Conservation (phyloP, 2,888 invertebrate species). For the Eilema griseolum region DNA sequence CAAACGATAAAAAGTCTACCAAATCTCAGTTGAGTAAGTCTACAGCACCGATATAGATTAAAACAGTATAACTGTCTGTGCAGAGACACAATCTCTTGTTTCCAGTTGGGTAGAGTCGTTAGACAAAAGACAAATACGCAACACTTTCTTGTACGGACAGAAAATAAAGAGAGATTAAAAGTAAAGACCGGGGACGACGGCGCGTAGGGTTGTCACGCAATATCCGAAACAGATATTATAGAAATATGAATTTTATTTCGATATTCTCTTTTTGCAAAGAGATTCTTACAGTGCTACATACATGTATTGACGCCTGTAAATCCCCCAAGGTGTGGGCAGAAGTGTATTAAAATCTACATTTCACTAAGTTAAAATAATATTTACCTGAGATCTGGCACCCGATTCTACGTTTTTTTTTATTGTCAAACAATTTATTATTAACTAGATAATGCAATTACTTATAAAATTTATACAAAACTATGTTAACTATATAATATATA, state of each 20-base stretch:
- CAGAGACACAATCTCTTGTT: slow-evolving; percentile 64
- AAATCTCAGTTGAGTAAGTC: slow-evolving; percentile 30
- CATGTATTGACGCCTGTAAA: no score
- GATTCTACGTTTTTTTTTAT: no score
- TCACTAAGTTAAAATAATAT: no score
- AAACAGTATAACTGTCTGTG: slow-evolving; percentile 50
- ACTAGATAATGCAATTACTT: no score
- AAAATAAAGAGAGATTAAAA: slow-evolving; percentile 82
- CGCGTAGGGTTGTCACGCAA: slow-evolving; percentile 60
- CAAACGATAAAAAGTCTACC: slow-evolving; percentile 17
- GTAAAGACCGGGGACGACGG: slow-evolving; percentile 63
- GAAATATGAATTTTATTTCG: neutral
- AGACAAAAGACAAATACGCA: slow-evolving; percentile 80
- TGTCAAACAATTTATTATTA: no score
- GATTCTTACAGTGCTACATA: no score
- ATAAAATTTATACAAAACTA: no score
- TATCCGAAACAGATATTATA: neutral
- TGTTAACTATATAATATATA: no score
- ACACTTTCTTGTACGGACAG: slow-evolving; percentile 70
- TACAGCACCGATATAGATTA: slow-evolving; percentile 38
- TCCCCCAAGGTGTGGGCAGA: no score
- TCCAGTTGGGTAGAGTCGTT: slow-evolving; percentile 71
- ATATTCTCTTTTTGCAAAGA: neutral
- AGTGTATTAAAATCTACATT: no score
- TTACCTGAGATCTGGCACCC: no score